phyloP scores from a whole-genome alignment of 1,140 invertebrate genomes.

The Diuraphis noxia region DNA sequence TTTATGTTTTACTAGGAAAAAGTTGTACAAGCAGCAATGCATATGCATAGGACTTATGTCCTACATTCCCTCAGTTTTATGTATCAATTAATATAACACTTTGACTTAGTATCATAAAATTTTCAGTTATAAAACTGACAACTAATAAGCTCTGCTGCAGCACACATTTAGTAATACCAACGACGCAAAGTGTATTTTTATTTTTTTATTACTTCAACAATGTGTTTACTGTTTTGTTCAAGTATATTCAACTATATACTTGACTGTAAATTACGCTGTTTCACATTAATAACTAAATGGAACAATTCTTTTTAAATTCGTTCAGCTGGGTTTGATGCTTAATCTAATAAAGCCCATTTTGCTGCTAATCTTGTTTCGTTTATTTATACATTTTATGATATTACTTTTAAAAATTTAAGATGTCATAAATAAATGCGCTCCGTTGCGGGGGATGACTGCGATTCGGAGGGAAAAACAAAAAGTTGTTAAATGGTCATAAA shows the following conservation, averaged over 20 bases:
- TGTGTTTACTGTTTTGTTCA: background rate
- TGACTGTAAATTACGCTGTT: background rate
- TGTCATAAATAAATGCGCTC: background rate
- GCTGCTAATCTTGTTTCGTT: background rate
- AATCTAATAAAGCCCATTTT: background rate
- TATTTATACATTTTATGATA: slow-evolving; percentile 7
- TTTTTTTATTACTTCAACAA: background rate
- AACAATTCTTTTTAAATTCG: background rate
- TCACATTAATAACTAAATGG: slow-evolving; percentile 11
- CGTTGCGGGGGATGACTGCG: background rate
- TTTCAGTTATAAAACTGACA: background rate
- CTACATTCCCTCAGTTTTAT: background rate
- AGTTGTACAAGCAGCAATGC: background rate
- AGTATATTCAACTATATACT: slow-evolving; percentile 10
- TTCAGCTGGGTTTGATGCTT: background rate
- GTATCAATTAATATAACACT: background rate
- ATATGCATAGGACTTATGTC: background rate
- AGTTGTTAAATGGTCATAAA: slow-evolving; percentile 43
- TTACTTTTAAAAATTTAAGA: background rate
- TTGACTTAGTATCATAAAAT: background rate
- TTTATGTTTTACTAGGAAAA: background rate
- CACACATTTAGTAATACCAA: background rate
- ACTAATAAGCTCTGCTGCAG: background rate
- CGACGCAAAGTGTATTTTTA: background rate
- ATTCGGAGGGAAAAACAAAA: background rate